Base-by-base conservation (phyloP, 1,140 invertebrate species). In the Psilanteris sp. region DNA sequence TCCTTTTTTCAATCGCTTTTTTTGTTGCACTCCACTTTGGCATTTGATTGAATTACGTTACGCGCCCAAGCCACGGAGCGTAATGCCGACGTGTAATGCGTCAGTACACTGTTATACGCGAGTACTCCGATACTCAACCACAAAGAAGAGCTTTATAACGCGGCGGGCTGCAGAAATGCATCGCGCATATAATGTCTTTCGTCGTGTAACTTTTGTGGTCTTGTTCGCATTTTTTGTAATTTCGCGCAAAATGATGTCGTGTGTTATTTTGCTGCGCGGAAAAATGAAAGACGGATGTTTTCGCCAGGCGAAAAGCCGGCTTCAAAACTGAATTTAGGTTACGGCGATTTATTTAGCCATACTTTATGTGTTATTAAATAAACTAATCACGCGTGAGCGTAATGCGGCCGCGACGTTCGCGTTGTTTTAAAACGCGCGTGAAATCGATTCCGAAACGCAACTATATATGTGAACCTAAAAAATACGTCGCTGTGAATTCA, bases 31-130 rank as follows among this genome's bases (percentile, higher is more conserved):
- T 82, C 76, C 80, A 83, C 82, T 84, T 84, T 79, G 79, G 80
- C 77, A 77, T 83, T 84, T 84, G 82, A 85, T 85, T 83, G 81
- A 81, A 85, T 85, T 84, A 79, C 74, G 72, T 71, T 77, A 73
- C 54, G 48, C 29, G 52, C 34, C 24, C 46, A 50, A 48, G 24
- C 39, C 57, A 26, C 27, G 15, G 54, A 61, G 31, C 39, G 50
- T 39, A 39, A 39, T 73, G 39, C 59, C 67, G 39, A 54, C 64
- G 48, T 50, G 52, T 39, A 46, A 57, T 72, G 74, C 59, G 52
- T 44, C 44, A 36, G 43, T 70, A 43, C 70, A 57, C 43, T 37
- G 39, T 34, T 20, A 46, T 68, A 31, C 61, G 39, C 48, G 44
- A 37, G 64, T 68, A 55, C 50, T n/a, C 54, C 55, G 62, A 74